Conservation (phyloP, 2,888 invertebrate species). For the Chouioia cunea region DNA sequence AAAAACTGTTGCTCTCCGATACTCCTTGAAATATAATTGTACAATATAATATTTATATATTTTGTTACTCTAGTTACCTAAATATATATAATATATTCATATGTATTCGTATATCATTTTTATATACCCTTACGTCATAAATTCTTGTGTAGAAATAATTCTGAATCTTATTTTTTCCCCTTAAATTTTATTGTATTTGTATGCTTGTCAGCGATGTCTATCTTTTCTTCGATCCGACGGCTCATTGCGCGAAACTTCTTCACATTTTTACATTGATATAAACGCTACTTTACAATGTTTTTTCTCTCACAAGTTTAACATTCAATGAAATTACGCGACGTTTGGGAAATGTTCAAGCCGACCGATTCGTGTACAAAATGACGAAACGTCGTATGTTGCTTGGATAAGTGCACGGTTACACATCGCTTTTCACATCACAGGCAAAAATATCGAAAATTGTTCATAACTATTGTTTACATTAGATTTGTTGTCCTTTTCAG, state of each 20-base stretch:
- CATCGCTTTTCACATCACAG: constrained; percentile 56
- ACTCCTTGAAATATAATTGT: constrained; percentile 51
- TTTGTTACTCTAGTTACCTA: constrained; percentile 62
- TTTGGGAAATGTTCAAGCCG: constrained; percentile 54
- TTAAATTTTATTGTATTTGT: constrained; percentile 58
- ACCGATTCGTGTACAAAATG: constrained; percentile 49
- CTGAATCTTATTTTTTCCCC: constrained; percentile 48
- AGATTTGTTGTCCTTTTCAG: not conserved
- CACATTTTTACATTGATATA: constrained; percentile 38
- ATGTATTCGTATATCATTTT: constrained; percentile 56
- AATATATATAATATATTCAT: constrained; percentile 61
- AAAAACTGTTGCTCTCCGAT: constrained; percentile 29
- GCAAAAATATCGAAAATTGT: constrained; percentile 51
- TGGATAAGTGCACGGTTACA: constrained; percentile 53
- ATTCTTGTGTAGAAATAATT: constrained; percentile 65
- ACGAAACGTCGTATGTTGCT: constrained; percentile 49
- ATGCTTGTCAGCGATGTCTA: constrained; percentile 50
- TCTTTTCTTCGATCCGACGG: constrained; percentile 34
- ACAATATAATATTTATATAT: constrained; percentile 54
- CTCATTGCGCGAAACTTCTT: constrained; percentile 28
- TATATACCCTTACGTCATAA: constrained; percentile 56
- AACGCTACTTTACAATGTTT: constrained; percentile 39
- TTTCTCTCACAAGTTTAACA: constrained; percentile 35
- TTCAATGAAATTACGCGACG: constrained; percentile 48
- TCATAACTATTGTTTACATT: constrained; percentile 31